Conservation (phyloP, 1,140 invertebrate species). For the Halictus rubicundus region DNA sequence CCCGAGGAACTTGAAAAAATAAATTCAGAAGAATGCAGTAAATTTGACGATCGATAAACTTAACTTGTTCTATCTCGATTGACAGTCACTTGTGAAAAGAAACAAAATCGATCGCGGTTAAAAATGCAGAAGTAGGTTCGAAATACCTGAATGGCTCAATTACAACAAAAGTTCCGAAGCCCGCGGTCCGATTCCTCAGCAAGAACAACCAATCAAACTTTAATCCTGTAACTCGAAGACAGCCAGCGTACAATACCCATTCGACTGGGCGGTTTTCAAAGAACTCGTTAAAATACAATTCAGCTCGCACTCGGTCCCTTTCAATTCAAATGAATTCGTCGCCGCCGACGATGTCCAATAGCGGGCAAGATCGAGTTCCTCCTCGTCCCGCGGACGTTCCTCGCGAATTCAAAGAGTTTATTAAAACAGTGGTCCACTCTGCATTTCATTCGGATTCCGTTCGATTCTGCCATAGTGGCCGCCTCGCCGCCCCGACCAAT, state of each 20-base stretch:
- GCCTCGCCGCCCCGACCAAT: too few species aligned
- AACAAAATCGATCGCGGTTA: too few species aligned
- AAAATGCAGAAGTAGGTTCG: too few species aligned
- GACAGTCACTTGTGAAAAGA: too few species aligned
- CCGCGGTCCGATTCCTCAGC: too few species aligned
- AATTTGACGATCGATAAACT: too few species aligned
- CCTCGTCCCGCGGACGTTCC: not conserved
- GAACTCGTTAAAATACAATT: slow-evolving; percentile 4
- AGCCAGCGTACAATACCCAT: not conserved
- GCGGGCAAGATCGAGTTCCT: not conserved
- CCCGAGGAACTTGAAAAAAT: too few species aligned
- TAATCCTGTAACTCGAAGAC: not conserved
- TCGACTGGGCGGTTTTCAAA: not conserved
- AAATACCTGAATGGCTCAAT: too few species aligned
- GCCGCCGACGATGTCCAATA: not conserved
- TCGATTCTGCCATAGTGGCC: not conserved
- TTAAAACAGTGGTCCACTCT: not conserved
- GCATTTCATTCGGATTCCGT: not conserved
- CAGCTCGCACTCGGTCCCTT: not conserved
- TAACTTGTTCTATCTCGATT: too few species aligned
- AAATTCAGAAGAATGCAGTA: too few species aligned
- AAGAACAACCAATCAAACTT: slow-evolving; percentile 8
- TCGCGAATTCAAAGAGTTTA: not conserved
- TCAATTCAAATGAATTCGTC: not conserved
- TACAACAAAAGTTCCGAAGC: too few species aligned